Percentiles rank a stretch among this genome's conserved stretches.
These are phyloP conservation scores for Myoxocephalus aenaeus DNA, from an alignment of 2,797 vertebrate genomes.

Conservation along the genomic window DNA sequence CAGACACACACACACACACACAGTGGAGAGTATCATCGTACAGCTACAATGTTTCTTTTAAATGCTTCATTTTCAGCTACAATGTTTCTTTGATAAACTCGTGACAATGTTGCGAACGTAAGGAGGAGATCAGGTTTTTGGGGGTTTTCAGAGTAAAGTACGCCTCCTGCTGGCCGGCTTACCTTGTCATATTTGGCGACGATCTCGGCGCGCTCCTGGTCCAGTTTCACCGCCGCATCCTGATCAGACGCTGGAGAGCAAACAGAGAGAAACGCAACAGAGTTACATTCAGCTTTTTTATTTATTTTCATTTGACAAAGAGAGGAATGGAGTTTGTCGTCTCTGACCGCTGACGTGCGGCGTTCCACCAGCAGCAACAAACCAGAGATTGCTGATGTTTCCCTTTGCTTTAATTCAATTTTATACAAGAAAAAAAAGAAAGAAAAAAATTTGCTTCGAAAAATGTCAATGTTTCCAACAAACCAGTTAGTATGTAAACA, in stretches of 20 bases:
- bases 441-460: neutral
- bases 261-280: slow-evolving; percentile 12
- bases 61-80: neutral
- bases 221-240: slow-evolving; percentile 92
- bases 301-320: no score
- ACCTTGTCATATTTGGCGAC: slow-evolving; percentile 98
- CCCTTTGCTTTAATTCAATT: neutral
- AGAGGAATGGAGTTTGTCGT: neutral
- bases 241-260: slow-evolving; percentile 89
- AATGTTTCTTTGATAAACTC: neutral
- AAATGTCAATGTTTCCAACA: neutral
- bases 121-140: no score
- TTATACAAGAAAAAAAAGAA: neutral
- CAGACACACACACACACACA: neutral
- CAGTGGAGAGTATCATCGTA: no score
- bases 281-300: no score
- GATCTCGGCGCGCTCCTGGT: slow-evolving; percentile 95
- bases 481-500: neutral
- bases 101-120: neutral
- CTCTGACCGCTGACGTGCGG: neutral
- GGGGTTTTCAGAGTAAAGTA: neutral
- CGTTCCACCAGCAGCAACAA: no score
- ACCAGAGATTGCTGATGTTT: no score
- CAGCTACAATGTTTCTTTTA: neutral
- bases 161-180: neutral